These are phyloP conservation scores for Fregata magnificens DNA, from an alignment of 2,113 vertebrate genomes.

Conservation along the genomic window DNA sequence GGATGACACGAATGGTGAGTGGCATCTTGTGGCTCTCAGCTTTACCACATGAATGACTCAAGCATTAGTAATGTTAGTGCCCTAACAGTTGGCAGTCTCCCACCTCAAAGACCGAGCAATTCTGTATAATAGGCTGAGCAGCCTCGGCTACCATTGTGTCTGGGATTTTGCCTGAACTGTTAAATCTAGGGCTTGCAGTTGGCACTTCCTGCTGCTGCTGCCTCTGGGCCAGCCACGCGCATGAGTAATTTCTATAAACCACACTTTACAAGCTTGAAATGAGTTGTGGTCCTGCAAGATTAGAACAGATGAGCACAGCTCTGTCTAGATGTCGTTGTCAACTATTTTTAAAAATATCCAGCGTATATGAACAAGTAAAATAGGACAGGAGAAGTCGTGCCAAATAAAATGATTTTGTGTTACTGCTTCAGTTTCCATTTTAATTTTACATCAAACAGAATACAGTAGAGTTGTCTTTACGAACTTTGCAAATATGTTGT, in stretches of 20 bases:
- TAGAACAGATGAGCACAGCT: background rate
- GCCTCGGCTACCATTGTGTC: background rate
- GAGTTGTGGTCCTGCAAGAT: background rate
- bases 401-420: background rate
- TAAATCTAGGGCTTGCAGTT: background rate
- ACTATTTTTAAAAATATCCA: background rate
- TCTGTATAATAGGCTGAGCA: background rate
- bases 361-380: background rate
- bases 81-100: background rate
- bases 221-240: background rate
- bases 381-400: background rate
- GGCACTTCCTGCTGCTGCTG: background rate
- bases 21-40: slow-evolving; percentile 1
- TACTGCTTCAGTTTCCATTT: background rate
- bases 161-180: background rate
- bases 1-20: background rate
- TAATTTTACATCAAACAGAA: background rate
- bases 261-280: background rate
- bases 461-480: background rate
- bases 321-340: background rate
- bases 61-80: background rate
- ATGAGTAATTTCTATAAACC: background rate
- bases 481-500: background rate
- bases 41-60: background rate
- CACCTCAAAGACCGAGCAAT: background rate